phyloP scores from a whole-genome alignment of 2,888 invertebrate genomes.

The Hyposoter didymator region DNA sequence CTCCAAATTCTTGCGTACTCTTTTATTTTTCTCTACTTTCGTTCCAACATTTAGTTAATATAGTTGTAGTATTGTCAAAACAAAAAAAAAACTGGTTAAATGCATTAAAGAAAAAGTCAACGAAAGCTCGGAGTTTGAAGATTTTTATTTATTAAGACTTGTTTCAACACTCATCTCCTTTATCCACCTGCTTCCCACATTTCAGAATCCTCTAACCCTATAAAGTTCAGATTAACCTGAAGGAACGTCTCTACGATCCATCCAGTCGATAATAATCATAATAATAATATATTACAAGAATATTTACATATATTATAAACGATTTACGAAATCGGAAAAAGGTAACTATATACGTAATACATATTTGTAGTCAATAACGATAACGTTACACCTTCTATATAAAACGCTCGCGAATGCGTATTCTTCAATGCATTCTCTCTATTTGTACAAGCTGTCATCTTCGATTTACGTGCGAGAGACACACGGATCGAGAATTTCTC shows the following conservation, averaged over 20 bases:
- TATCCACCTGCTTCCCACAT: background rate
- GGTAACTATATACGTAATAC: conserved; percentile 7
- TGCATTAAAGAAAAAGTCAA: conserved; percentile 50
- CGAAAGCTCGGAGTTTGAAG: conserved; percentile 26
- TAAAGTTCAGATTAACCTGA: conserved; percentile 6
- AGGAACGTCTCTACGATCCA: background rate
- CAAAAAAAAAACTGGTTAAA: conserved; percentile 52
- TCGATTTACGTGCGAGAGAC: background rate
- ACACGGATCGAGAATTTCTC: background rate
- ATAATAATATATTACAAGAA: conserved; percentile 63
- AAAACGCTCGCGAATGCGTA: conserved; percentile 45
- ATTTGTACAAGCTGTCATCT: conserved; percentile 55
- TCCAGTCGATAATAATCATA: conserved; percentile 20
- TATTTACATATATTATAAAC: conserved; percentile 64
- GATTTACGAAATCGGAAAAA: conserved; percentile 29
- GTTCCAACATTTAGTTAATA: conserved; percentile 58
- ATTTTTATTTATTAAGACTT: conserved; percentile 45
- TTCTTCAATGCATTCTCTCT: conserved; percentile 16
- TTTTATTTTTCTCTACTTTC: conserved; percentile 57
- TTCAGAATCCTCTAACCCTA: conserved; percentile 15
- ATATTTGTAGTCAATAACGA: conserved; percentile 33
- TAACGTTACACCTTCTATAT: conserved; percentile 33
- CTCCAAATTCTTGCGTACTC: conserved; percentile 28
- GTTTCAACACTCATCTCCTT: conserved; percentile 8
- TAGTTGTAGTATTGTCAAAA: conserved; percentile 63